phyloP scores from a whole-genome alignment of 1,140 invertebrate species.

The Brachionus calyciflorus region DNA sequence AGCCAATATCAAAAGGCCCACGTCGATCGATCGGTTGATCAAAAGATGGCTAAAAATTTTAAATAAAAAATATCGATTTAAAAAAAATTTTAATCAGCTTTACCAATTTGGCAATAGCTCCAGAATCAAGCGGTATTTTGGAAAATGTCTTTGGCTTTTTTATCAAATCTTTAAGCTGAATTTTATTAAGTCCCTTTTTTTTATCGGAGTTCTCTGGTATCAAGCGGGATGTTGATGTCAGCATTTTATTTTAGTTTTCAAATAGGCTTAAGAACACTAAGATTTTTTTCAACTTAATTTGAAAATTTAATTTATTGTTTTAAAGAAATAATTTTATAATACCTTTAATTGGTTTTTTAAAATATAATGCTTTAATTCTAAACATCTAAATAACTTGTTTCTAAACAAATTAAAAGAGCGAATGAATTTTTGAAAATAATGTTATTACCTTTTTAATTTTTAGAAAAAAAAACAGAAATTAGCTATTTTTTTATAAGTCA shows the following conservation, averaged over 20 bases:
- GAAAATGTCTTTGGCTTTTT: background rate
- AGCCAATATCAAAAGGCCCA: conserved; percentile 41
- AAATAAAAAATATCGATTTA: background rate
- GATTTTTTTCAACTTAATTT: no score
- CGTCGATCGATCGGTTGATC: conserved; percentile 13
- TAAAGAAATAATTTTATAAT: no score
- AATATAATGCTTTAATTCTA: no score
- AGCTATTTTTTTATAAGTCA: no score
- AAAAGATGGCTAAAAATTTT: conserved; percentile 23
- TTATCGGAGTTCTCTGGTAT: conserved; percentile 17
- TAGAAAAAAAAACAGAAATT: no score
- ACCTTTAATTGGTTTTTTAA: no score
- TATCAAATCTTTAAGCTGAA: background rate
- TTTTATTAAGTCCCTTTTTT: conserved; percentile 2
- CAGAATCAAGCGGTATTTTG: conserved; percentile 20
- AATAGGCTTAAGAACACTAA: no score
- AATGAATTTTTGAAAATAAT: no score
- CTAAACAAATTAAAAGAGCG: no score
- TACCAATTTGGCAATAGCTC: conserved; percentile 18
- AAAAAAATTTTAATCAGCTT: background rate
- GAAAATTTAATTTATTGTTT: no score
- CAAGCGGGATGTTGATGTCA: background rate
- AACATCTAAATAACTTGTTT: no score
- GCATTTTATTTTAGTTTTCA: background rate
- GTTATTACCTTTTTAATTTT: no score